These are phyloP conservation scores for Pseudonaja textilis DNA, from an alignment of 2,113 vertebrate species.

Conservation along the genomic window DNA sequence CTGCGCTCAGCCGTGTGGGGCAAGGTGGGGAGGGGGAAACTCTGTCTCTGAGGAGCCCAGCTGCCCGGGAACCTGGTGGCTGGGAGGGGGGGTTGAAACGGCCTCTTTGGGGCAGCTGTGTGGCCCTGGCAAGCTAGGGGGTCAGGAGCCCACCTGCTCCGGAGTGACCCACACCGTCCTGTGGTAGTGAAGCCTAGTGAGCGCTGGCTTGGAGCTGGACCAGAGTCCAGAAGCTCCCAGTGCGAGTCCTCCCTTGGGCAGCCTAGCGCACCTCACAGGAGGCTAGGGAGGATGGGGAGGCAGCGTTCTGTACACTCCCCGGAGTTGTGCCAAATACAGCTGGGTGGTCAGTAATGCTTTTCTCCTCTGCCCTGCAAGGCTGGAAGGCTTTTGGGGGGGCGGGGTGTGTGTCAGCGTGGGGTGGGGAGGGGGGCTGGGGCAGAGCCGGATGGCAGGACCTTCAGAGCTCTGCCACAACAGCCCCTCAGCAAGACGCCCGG, in stretches of 20 bases:
- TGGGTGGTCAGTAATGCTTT: neutral
- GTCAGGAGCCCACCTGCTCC: neutral
- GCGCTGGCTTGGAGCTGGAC: neutral
- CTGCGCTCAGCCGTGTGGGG: neutral
- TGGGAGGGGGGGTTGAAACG: fast-evolving
- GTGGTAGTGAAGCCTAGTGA: neutral
- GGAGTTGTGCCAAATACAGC: neutral
- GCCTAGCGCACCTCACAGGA: neutral
- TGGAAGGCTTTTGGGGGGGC: neutral
- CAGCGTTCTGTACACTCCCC: neutral
- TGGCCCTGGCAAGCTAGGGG: neutral
- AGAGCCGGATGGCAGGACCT: neutral
- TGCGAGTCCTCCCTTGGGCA: neutral
- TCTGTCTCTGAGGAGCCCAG: neutral
- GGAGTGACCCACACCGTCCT: neutral
- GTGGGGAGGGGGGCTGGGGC: neutral
- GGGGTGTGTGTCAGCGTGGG: no score
- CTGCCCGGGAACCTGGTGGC: neutral
- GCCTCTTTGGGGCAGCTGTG: neutral
- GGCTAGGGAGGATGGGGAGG: neutral
- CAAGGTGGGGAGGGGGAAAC: neutral
- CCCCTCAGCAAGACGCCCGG: neutral
- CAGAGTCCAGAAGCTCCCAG: neutral
- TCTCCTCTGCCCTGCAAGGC: neutral
- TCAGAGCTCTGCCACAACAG: neutral